Evolutionary conservation across 2,113 vertebrate genomes (phyloP).

Genomic region (Tonatia bakeri): DNA sequence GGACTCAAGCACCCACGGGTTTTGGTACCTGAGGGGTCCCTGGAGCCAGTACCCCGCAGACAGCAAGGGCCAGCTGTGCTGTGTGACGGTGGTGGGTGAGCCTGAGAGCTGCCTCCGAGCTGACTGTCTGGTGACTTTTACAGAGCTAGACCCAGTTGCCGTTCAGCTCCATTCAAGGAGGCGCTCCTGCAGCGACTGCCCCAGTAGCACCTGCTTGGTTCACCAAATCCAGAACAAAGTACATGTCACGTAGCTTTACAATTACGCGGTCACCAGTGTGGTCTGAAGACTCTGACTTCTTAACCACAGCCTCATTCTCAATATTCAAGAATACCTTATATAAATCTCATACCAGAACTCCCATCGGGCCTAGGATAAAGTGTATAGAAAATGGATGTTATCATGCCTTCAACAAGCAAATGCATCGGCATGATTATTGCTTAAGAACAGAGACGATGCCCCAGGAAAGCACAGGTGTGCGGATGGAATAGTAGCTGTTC

Average conservation of each 20-base stretch:
- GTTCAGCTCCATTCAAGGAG: not conserved
- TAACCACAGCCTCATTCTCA: slow-evolving; percentile 5
- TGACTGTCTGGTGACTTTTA: not conserved
- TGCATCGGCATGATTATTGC: slow-evolving; percentile 17
- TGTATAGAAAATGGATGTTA: not conserved
- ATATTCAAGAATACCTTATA: not conserved
- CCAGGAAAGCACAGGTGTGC: slow-evolving; percentile 23
- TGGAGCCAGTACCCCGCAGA: not conserved
- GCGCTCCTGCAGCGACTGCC: not conserved
- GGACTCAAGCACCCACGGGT: too few species aligned
- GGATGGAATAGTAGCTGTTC: not conserved
- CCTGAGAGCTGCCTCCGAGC: not conserved
- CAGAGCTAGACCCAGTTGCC: not conserved
- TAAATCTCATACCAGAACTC: not conserved
- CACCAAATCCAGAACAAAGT: not conserved
- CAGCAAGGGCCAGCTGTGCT: not conserved
- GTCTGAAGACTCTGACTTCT: not conserved
- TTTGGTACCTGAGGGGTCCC: not conserved
- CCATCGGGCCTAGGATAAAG: not conserved
- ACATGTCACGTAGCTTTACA: not conserved
- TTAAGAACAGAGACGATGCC: slow-evolving; percentile 29
- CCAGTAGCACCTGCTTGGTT: not conserved
- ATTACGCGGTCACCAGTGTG: not conserved
- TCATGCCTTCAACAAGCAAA: slow-evolving; percentile 1
- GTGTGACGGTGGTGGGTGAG: not conserved